These are phyloP conservation scores for Philopedon plagiatum DNA, from an alignment of 2,888 invertebrate species.

Conservation along the genomic window DNA sequence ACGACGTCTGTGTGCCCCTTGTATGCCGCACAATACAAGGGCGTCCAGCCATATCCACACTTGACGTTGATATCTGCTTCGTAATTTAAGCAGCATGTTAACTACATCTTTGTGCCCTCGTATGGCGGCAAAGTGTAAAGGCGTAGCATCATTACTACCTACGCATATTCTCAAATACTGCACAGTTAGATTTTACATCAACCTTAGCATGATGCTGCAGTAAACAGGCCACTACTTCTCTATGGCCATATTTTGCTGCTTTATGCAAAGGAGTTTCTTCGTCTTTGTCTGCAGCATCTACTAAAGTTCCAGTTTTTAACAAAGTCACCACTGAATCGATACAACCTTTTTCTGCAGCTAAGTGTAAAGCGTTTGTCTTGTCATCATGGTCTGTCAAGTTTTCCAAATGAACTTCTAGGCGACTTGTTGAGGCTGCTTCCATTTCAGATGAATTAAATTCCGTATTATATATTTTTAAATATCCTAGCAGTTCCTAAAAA, in stretches of 20 bases:
- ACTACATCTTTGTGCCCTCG: not conserved
- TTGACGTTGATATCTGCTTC: not conserved
- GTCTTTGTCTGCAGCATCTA: not conserved
- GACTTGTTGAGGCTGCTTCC: not conserved
- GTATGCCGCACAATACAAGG: conserved; percentile 18
- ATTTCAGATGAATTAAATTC: not conserved
- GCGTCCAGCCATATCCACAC: too few species aligned
- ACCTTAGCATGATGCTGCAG: not conserved
- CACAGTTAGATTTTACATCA: not conserved
- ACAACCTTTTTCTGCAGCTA: not conserved
- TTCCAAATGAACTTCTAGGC: not conserved
- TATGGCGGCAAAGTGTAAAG: not conserved
- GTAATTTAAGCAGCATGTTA: not conserved
- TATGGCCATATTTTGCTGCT: not conserved
- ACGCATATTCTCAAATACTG: not conserved
- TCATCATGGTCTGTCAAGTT: not conserved
- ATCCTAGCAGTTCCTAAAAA: too few species aligned
- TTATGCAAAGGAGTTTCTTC: not conserved
- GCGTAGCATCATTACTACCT: not conserved
- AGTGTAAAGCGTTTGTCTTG: not conserved
- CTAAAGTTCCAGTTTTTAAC: not conserved
- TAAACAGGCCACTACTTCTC: not conserved
- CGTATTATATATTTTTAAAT: too few species aligned
- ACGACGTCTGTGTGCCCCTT: conserved; percentile 22
- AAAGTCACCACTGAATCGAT: not conserved